A percentile compares a stretch with the other conserved stretches of the same genome.
phyloP scores from a whole-genome alignment of 2,113 vertebrate genomes.

The Lepidothrix coronata region DNA sequence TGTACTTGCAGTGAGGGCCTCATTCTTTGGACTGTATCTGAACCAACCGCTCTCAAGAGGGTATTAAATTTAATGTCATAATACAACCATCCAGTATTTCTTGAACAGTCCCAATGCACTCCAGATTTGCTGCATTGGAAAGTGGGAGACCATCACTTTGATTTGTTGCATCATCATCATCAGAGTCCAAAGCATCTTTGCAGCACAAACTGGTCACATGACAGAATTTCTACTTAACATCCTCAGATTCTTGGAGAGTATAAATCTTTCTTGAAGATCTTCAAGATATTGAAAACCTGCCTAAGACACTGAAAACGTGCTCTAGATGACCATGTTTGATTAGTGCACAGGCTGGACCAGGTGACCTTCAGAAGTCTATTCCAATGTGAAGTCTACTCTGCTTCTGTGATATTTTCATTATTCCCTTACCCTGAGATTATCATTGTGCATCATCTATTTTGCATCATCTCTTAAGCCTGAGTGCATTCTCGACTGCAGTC shows the following conservation, averaged over 20 bases:
- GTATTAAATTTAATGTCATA: not conserved
- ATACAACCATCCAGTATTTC: not conserved
- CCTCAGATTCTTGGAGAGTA: not conserved
- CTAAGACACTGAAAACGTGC: not conserved
- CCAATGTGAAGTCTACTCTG: not conserved
- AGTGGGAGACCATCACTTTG: not conserved
- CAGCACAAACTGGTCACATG: not conserved
- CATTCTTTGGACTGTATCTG: not conserved
- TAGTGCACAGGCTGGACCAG: not conserved
- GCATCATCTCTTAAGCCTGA: not conserved
- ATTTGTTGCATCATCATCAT: not conserved
- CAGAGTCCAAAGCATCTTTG: not conserved
- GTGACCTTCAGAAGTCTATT: not conserved
- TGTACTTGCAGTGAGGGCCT: not conserved
- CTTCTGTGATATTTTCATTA: not conserved
- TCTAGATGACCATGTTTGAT: rapidly evolving
- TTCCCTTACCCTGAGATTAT: not conserved
- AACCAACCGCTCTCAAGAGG: not conserved
- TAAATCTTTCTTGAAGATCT: not conserved
- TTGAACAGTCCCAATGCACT: not conserved
- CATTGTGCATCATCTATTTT: not conserved
- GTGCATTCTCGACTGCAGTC: not conserved
- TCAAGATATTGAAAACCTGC: not conserved
- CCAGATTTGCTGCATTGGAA: not conserved
- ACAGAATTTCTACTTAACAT: not conserved